These are phyloP conservation scores for Limnephilus marmoratus DNA, from an alignment of 2,888 invertebrate genomes.

Conservation along the genomic window DNA sequence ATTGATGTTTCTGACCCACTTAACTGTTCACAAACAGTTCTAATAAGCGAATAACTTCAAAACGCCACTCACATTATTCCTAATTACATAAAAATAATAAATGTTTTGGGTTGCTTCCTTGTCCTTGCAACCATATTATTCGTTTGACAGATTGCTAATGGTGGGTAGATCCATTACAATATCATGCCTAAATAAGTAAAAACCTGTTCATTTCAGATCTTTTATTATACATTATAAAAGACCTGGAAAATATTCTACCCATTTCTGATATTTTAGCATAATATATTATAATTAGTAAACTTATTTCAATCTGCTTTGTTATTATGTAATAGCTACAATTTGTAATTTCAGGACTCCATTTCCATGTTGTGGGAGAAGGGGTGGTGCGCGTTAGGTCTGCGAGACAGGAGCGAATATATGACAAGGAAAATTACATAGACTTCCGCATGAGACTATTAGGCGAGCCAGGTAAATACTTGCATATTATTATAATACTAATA, in stretches of 20 bases:
- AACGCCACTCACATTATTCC: background rate
- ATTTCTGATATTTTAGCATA: background rate
- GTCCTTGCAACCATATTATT: conserved; percentile 40
- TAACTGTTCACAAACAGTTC: background rate
- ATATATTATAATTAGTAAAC: background rate
- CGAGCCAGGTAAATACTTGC: conserved; percentile 80
- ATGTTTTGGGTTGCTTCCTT: conserved; percentile 43
- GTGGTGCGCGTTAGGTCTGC: conserved; percentile 91
- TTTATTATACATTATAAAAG: background rate
- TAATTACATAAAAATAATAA: conserved; percentile 11
- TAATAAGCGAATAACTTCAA: background rate
- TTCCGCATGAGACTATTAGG: conserved; percentile 95
- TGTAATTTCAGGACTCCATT: conserved; percentile 84
- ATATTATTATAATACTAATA: background rate
- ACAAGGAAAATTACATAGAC: conserved; percentile 96
- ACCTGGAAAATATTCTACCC: background rate
- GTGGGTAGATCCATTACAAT: background rate
- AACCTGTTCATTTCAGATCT: background rate
- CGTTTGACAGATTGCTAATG: background rate
- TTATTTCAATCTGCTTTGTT: background rate
- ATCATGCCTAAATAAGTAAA: background rate
- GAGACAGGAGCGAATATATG: conserved; percentile 90
- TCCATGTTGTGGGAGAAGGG: conserved; percentile 96
- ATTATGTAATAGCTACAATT: background rate
- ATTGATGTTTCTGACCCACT: background rate